Conservation (phyloP, 2,888 invertebrate species). For the Leptopterna dolabrata region DNA sequence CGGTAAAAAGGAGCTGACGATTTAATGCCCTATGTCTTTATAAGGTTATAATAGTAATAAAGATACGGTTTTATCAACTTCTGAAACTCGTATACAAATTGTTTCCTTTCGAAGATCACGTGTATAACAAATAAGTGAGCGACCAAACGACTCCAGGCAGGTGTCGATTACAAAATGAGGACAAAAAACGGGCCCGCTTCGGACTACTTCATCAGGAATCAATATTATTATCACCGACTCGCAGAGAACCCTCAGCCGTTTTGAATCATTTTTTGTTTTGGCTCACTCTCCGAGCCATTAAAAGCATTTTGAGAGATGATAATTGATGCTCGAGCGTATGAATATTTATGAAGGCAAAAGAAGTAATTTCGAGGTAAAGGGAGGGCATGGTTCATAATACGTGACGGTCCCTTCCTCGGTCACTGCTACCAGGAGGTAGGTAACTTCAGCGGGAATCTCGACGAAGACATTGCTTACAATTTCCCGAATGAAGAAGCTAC, state of each 20-base stretch:
- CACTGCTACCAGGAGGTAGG: not conserved
- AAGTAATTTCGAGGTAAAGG: not conserved
- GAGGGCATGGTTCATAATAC: not conserved
- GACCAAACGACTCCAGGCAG: not conserved
- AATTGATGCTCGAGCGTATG: not conserved
- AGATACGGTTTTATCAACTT: not conserved
- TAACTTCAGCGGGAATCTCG: not conserved
- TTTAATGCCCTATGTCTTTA: not conserved
- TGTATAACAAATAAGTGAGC: constrained; percentile 31
- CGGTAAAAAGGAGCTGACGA: not conserved
- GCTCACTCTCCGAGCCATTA: not conserved
- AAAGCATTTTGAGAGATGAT: not conserved
- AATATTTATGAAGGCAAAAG: not conserved
- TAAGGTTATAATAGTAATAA: not conserved
- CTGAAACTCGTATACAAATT: not conserved
- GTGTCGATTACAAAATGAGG: constrained; percentile 22
- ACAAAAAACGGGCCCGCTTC: constrained; percentile 4
- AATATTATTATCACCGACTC: constrained; percentile 1
- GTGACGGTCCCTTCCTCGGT: not conserved
- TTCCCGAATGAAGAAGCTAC: not conserved
- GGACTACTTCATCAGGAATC: not conserved
- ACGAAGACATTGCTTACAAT: not conserved
- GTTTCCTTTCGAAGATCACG: not conserved
- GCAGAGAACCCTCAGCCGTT: not conserved
- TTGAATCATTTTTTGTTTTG: not conserved